Conservation (phyloP, 2,113 vertebrate species). For the Chloroceryle aenea region DNA sequence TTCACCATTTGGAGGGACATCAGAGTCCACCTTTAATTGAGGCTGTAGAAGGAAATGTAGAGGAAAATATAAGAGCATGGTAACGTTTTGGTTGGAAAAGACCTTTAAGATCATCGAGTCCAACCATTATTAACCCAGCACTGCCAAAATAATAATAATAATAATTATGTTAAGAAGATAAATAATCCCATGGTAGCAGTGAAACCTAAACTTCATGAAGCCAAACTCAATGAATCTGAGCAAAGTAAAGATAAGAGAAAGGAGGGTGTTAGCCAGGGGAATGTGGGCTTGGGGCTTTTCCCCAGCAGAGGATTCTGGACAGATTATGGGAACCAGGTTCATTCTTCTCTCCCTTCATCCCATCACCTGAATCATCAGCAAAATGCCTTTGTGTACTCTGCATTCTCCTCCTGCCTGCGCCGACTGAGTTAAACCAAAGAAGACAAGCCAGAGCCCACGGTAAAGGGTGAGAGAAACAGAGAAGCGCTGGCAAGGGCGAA, state of each 20-base stretch:
- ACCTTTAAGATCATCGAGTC: not conserved
- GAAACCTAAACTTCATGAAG: not conserved
- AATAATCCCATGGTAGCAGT: not conserved
- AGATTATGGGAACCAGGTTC: not conserved
- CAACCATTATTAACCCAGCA: not conserved
- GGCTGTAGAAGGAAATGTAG: not conserved
- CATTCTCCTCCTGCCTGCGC: rapidly evolving
- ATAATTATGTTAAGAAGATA: not conserved
- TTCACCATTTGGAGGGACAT: not conserved
- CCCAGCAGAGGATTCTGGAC: not conserved
- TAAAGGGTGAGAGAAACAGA: slow-evolving; percentile 39
- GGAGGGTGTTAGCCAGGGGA: not conserved
- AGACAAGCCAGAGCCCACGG: not conserved
- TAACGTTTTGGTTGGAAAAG: not conserved
- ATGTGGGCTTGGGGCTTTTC: not conserved
- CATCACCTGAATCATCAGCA: not conserved
- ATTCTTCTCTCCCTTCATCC: not conserved
- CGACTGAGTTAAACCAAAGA: not conserved
- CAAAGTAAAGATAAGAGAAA: not conserved
- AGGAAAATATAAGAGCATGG: not conserved
- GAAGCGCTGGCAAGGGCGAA: slow-evolving; percentile 31
- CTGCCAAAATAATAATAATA: not conserved
- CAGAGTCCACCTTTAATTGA: not conserved
- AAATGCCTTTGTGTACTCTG: rapidly evolving
- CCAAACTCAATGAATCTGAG: not conserved